Evolutionary conservation across 2,888 invertebrate genomes (phyloP).

Genomic region (Lutraria lutraria): DNA sequence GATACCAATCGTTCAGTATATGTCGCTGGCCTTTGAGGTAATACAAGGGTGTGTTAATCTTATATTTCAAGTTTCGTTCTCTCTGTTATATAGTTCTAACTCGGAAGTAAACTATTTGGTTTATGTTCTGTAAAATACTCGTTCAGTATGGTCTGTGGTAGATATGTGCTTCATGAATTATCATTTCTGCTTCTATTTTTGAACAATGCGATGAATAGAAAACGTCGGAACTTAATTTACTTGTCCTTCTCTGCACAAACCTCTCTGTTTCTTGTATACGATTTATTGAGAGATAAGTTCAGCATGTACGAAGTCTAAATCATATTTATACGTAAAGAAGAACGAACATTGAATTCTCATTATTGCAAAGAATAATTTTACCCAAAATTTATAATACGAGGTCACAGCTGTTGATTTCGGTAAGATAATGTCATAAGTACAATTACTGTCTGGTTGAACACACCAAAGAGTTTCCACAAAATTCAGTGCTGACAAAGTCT

Average conservation of each 20-base stretch:
- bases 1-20: background rate
- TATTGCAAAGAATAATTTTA: slow-evolving; percentile 16
- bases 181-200: background rate
- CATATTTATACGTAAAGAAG: background rate
- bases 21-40: background rate
- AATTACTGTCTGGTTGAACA: slow-evolving; percentile 10
- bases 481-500: background rate
- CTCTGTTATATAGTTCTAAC: background rate
- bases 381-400: slow-evolving; percentile 21
- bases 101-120: too few relatives aligned
- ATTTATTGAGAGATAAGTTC: background rate
- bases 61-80: background rate
- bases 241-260: background rate
- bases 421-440: slow-evolving; percentile 18
- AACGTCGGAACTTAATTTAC: background rate
- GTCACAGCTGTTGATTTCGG: slow-evolving; percentile 23
- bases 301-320: background rate
- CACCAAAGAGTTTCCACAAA: background rate
- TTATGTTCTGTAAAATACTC: too few relatives aligned
- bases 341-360: slow-evolving; percentile 20
- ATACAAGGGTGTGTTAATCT: background rate
- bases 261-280: background rate
- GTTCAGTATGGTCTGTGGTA: slow-evolving; percentile 8
- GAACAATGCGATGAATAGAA: slow-evolving; percentile 5
- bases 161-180: background rate